Base-by-base conservation (phyloP, 1,140 invertebrate species). In the Zophobas atratus region DNA sequence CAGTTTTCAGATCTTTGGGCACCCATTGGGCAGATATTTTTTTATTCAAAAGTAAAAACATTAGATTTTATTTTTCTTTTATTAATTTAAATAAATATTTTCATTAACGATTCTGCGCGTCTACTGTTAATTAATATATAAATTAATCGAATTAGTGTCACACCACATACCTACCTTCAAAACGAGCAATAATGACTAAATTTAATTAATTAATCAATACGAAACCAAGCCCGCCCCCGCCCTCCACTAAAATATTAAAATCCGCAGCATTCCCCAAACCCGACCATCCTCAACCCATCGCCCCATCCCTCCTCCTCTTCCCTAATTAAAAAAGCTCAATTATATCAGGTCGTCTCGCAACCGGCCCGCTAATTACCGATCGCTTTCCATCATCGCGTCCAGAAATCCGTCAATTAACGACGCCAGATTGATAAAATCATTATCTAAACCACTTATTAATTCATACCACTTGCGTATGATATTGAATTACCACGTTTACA, bases 401-500 rank as follows among this genome's bases (percentile, higher is more conserved):
- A 70, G 76, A 67, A 51, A 77, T 77, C 48, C 43, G 76, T 77
- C 76, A 77, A 74, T 77, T 77, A 77, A 20, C 76, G 53, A 4
- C 51, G 71, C 32, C 77, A 77, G 67, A 79, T 80, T 82, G 81
- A 84, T 84, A 83, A 84, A 82, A 82, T 79, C 81, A 84, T 84
- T 83, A 85, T 82, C 79, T 79, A 77, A 80, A 79, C 78, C 80
- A 81, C 79, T 83, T 82, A 81, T 84, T 82, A 83, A 81, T 83
- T 77, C 79, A 80, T 80, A 71, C 73, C 75, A 81, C 78, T 79
- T 79, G 74, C 77, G 76, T 76, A 79, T 72, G 75, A 81, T 84
- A 83, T 85, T 82, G 77, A 81, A 81, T 77, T 81, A 79, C 80
- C 76, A 77, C 74, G 67, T 73, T 71, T 75, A 49, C 71, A 63